These are phyloP conservation scores for Thrips palmi DNA, from an alignment of 1,140 invertebrate species.

Conservation along the genomic window DNA sequence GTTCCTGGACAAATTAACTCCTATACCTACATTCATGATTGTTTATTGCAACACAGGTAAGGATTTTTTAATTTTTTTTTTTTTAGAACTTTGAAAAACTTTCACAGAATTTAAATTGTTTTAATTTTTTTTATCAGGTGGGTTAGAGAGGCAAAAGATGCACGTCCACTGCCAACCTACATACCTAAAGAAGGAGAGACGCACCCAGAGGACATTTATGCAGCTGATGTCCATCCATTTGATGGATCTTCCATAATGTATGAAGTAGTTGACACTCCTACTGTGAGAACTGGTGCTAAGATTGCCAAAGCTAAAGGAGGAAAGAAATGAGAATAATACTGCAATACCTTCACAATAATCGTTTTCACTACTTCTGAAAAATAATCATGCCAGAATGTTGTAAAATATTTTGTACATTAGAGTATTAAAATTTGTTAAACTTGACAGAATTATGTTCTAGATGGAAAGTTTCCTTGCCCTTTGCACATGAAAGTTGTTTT, in stretches of 20 bases:
- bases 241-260: conserved; percentile 44
- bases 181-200: conserved; percentile 31
- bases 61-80: conserved; percentile 8
- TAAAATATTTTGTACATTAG: too few species aligned
- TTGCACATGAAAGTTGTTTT: too few species aligned
- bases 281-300: too few species aligned
- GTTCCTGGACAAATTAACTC: conserved; percentile 65
- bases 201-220: conserved; percentile 48
- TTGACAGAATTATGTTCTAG: too few species aligned
- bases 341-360: too few species aligned
- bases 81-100: conserved; percentile 4
- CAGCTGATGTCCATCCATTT: conserved; percentile 51
- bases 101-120: neutral
- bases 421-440: too few species aligned
- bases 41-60: conserved; percentile 37
- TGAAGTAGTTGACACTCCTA: too few species aligned
- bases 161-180: conserved; percentile 67
- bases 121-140: conserved; percentile 11
- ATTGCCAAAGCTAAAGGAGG: too few species aligned
- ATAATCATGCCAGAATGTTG: too few species aligned
- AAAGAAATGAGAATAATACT: too few species aligned
- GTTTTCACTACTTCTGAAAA: too few species aligned
- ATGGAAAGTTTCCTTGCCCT: too few species aligned
- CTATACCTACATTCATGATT: conserved; percentile 70
- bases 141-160: conserved; percentile 32